phyloP scores from a whole-genome alignment of 2,888 invertebrate genomes.

The Macrophya alboannulata region DNA sequence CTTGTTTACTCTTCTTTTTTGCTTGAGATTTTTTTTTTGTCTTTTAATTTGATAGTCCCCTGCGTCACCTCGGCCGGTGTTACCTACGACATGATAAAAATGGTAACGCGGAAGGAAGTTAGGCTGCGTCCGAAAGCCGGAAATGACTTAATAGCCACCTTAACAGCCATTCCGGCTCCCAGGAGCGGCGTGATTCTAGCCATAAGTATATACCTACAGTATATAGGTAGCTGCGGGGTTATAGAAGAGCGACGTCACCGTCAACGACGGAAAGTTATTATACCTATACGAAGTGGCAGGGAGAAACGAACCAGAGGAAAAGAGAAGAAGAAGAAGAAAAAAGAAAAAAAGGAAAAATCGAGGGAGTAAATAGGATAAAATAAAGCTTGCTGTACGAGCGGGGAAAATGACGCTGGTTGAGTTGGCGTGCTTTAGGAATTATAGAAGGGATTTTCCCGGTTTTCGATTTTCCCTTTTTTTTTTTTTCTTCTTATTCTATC shows the following conservation, averaged over 20 bases:
- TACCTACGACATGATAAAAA: not conserved
- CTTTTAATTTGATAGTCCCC: not conserved
- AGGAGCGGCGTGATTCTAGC: slow-evolving; percentile 28
- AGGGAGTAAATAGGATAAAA: slow-evolving; percentile 43
- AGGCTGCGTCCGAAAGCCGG: slow-evolving; percentile 46
- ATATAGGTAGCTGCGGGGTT: slow-evolving; percentile 4
- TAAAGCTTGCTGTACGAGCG: slow-evolving; percentile 36
- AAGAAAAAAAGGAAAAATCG: not conserved
- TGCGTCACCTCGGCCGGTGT: not conserved
- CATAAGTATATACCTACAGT: not conserved
- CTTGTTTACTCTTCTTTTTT: not conserved
- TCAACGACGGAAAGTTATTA: slow-evolving; percentile 16
- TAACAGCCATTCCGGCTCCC: slow-evolving; percentile 8
- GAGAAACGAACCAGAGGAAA: not conserved
- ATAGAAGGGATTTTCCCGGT: slow-evolving; percentile 29
- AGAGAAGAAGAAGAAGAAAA: not conserved
- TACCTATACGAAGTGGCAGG: not conserved
- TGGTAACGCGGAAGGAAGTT: slow-evolving; percentile 19
- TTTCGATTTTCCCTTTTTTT: not conserved
- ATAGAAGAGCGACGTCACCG: slow-evolving; percentile 12
- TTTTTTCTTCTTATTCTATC: not conserved
- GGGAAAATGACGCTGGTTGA: slow-evolving; percentile 38
- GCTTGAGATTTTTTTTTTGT: not conserved
- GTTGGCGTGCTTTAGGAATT: slow-evolving; percentile 40
- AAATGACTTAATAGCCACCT: slow-evolving; percentile 49